A percentile compares a stretch with the other conserved stretches of the same genome.
Conservation (phyloP, 2,113 vertebrate genomes). For the Nerophis lumbriciformis region DNA sequence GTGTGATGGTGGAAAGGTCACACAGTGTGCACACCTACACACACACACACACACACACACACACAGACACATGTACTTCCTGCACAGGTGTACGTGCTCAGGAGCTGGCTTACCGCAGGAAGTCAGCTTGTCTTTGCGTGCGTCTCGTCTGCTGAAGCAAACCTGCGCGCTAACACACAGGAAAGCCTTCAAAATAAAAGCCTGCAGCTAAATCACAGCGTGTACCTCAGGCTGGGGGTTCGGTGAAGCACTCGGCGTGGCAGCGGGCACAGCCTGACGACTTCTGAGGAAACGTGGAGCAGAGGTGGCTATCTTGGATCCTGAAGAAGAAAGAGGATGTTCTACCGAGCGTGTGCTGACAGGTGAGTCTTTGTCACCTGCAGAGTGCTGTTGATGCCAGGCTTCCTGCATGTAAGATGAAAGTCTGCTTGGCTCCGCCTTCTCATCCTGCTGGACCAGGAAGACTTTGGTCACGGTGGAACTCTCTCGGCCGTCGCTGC, state of each 20-base stretch:
- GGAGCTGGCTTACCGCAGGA: conserved; percentile 72
- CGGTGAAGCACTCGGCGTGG: conserved; percentile 5
- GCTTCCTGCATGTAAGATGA: not conserved
- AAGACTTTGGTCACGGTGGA: conserved; percentile 87
- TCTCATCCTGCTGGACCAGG: conserved; percentile 70
- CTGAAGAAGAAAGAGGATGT: conserved; percentile 26
- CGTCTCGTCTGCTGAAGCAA: conserved; percentile 63
- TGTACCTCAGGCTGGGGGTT: conserved; percentile 55
- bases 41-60: not conserved
- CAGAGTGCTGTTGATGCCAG: too few species aligned
- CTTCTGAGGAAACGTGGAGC: conserved; percentile 58
- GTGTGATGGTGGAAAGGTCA: not conserved
- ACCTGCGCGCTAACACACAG: conserved; percentile 51
- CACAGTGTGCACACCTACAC: not conserved
- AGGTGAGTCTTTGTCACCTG: too few species aligned
- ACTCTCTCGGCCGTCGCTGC: conserved; percentile 85
- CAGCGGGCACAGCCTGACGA: conserved; percentile 21
- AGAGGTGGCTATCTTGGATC: conserved; percentile 32
- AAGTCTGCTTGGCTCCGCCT: conserved; percentile 21
- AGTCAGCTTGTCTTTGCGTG: conserved; percentile 68
- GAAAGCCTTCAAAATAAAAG: conserved; percentile 3
- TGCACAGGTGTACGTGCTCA: not conserved
- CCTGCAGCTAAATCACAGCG: too few species aligned
- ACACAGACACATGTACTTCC: not conserved
- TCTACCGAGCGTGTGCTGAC: too few species aligned